phyloP scores from a whole-genome alignment of 2,113 vertebrate species.

The Forbesichthys agassizii region DNA sequence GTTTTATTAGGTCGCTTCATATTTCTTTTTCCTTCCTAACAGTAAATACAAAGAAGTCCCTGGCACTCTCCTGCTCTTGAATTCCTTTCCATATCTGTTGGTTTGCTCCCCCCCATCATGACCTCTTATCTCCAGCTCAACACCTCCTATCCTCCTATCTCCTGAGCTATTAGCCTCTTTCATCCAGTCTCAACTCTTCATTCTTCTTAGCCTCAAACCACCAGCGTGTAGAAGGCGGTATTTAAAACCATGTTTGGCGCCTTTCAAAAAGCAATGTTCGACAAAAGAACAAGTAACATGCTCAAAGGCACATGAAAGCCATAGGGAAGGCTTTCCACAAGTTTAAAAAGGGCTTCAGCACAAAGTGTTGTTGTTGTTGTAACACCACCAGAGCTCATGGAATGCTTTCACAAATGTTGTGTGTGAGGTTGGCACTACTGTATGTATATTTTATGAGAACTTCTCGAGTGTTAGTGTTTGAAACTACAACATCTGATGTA shows the following conservation, averaged over 20 bases:
- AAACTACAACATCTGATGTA: no score
- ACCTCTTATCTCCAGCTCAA: slow-evolving; percentile 55
- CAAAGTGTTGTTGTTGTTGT: no score
- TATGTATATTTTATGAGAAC: no score
- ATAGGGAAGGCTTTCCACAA: slow-evolving; percentile 19
- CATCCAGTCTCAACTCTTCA: slow-evolving; percentile 41
- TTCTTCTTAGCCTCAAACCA: slow-evolving; percentile 33
- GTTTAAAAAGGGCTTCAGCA: not conserved
- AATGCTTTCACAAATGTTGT: no score
- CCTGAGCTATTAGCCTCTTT: slow-evolving; percentile 27
- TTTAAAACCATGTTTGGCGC: not conserved
- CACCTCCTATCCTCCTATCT: slow-evolving; percentile 5
- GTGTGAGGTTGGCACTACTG: no score
- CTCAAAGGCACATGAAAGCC: slow-evolving; percentile 6
- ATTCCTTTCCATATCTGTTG: slow-evolving; percentile 74
- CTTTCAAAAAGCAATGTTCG: slow-evolving; percentile 8
- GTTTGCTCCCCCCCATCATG: slow-evolving; percentile 39
- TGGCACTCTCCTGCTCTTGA: slow-evolving; percentile 57
- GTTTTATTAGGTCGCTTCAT: slow-evolving; percentile 69
- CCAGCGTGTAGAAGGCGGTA: slow-evolving; percentile 22
- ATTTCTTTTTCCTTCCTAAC: slow-evolving; percentile 58
- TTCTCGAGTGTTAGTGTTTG: no score
- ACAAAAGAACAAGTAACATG: slow-evolving; percentile 2
- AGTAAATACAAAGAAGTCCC: slow-evolving; percentile 72
- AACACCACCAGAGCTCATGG: no score